phyloP scores from a whole-genome alignment of 1,140 invertebrate genomes.

The Brachionus paranguensis region DNA sequence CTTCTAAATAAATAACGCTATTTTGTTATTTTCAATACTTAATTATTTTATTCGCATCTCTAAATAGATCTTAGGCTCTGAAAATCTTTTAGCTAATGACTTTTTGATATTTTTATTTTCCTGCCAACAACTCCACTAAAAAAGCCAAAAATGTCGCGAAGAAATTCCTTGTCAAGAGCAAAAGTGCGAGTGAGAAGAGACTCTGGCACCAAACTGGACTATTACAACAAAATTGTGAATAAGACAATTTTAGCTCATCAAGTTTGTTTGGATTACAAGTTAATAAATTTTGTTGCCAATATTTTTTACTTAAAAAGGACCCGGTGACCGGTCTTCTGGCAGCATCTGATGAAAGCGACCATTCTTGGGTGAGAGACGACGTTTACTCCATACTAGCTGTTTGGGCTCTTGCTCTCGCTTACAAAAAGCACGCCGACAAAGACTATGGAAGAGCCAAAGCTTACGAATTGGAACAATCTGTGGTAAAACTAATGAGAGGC shows the following conservation, averaged over 20 bases:
- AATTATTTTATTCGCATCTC: too few species aligned
- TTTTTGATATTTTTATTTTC: background rate
- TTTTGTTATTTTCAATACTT: too few species aligned
- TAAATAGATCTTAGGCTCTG: background rate
- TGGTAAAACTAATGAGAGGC: conserved; percentile 68
- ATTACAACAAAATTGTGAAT: conserved; percentile 83
- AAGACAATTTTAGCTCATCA: conserved; percentile 83
- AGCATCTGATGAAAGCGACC: conserved; percentile 71
- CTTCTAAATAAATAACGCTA: too few species aligned
- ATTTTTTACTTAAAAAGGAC: conserved; percentile 61
- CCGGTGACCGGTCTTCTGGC: conserved; percentile 76
- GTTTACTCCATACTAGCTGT: conserved; percentile 91
- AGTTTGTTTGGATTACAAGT: conserved; percentile 49
- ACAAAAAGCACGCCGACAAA: conserved; percentile 94
- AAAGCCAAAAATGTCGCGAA: background rate
- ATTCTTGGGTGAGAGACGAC: conserved; percentile 98
- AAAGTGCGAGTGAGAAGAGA: conserved; percentile 82
- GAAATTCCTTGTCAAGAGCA: conserved; percentile 39
- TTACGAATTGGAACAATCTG: conserved; percentile 86
- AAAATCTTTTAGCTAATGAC: background rate
- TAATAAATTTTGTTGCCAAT: background rate
- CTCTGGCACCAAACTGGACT: conserved; percentile 86
- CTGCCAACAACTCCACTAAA: background rate
- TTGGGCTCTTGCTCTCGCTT: conserved; percentile 95
- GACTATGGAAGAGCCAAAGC: conserved; percentile 96